Base-by-base conservation (phyloP, 1,140 invertebrate genomes). In the Aphelinus certus region DNA sequence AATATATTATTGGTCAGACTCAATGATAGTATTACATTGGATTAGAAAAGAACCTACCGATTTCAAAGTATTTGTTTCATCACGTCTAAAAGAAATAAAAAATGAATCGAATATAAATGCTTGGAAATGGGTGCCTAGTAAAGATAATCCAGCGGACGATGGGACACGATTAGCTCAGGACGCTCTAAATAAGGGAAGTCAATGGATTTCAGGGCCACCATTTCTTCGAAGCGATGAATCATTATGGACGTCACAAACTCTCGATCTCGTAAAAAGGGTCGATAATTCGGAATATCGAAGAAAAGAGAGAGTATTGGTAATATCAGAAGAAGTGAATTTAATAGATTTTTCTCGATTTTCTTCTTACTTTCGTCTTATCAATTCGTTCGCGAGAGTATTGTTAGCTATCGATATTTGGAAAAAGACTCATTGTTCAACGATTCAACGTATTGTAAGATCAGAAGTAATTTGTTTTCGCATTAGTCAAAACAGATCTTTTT, bases 71-170 rank as follows among this genome's bases (percentile, higher is more conserved):
- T 58, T 58, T 10, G 26, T 58, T 10, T 5, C 57, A 58, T 10
- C 4, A 6, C 4, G 9, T 6, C 51, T 6, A 4, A 53, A 9
- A 6, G 51, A 53, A 53, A 53, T 53, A 53, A 53, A 53, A 4
- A 9, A 53, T 6, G 4, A 53, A 6, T 6, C 51, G 4, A 53
- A 53, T 53, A 53, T 9, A 53, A 53, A 4, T n/a, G 58, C 4
- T 9, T 60, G 58, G 58, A 4, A n/a, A n/a, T 60, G 58, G 58
- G 58, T 60, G 4, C 58, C 58, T 60, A n/a, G 5, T 26, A 26
- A 60, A 60, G 26, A 60, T n/a, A 60, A 60, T 60, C 58, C 58
- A n/a, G 58, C 58, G 6, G 58, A 60, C 42, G 58, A 60, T 60
- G 58, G 26, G 4, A 60, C 26, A 5, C 58, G 58, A 5, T 60